A percentile compares a stretch with the other conserved stretches of the same genome.
Conservation (phyloP, 2,888 invertebrate species). For the Drosophila yooni region DNA sequence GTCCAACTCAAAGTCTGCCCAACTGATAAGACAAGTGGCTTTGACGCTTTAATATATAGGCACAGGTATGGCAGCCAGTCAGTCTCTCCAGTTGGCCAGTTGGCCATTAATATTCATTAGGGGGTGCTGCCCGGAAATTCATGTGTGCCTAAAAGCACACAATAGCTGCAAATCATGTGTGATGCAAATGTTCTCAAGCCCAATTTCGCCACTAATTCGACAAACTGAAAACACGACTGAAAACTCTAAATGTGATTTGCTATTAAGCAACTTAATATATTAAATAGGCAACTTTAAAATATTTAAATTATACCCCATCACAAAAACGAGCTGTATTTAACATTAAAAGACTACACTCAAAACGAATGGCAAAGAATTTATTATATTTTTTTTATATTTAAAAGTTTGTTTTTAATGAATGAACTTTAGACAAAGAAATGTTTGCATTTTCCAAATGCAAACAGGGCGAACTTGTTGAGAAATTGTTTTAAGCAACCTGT, state of each 20-base stretch:
- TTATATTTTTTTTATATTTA: background rate
- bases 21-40: constrained; percentile 80
- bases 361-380: background rate
- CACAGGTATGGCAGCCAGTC: constrained; percentile 65
- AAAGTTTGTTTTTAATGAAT: background rate
- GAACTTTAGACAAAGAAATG: background rate
- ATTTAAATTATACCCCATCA: background rate
- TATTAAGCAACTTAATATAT: background rate
- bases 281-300: background rate
- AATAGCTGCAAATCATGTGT: constrained; percentile 25
- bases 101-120: constrained; percentile 78
- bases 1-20: constrained; percentile 66
- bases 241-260: background rate
- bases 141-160: constrained; percentile 30
- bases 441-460: background rate
- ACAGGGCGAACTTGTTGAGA: constrained; percentile 25
- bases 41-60: constrained; percentile 73
- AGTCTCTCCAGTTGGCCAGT: constrained; percentile 48
- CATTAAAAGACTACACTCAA: background rate
- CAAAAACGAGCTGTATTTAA: background rate
- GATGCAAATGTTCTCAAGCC: constrained; percentile 20
- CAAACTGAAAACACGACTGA: background rate
- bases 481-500: constrained; percentile 27
- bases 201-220: constrained; percentile 10
- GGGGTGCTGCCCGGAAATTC: constrained; percentile 22